Evolutionary conservation across 2,113 vertebrate species (phyloP), one percentile per base, ranked within the genome.

Genomic region (Glaucomys volans): DNA sequence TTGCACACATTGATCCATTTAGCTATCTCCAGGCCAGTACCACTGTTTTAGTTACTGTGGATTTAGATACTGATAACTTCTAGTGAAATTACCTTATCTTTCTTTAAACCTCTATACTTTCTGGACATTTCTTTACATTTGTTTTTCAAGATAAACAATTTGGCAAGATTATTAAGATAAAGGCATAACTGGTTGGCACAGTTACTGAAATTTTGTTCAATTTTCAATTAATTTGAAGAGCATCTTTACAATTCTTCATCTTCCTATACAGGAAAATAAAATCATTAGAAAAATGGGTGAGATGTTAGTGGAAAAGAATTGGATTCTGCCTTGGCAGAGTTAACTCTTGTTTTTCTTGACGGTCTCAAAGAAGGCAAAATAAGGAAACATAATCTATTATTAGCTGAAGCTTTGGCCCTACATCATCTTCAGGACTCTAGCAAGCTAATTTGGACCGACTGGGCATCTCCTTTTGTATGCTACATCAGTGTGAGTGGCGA

Each of bases 141-240:
- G 37, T 83, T 91, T 71, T 83, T 77, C n/a, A 88, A 84, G 62
- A 52, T 76, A 82, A 71, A 74, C 28, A 92, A 47, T 67, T 64
- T 89, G 44, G 44, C n/a, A 28, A 80, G 17, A 66, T 89, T 80
- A 84, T 88, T 26, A 79, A 80, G 37, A 95, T 79, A 35, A 85
- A 95, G 79, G 62, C 47, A 91, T 57, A 62, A 80, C 30, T 92
- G 22, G 35, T 37, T 44, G 20, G 26, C 67, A 47, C 40, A 66
- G 26, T 80, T 79, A 40, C 37, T 92, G 20, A 96, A 77, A 94
- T 88, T 30, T 74, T 17, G 74, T 66, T 92, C 37, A 84, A 92
- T 88, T 54, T 89, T 44, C 42, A 28, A 37, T 74, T 72, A 52
- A 76, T 66, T 74, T 95, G 42, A 37, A 77, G 8, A 85, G 32